Evolutionary conservation across 92 coral and sea anemone genomes (phyloP).

Genomic region (Umimayanthus kanabou): DNA sequence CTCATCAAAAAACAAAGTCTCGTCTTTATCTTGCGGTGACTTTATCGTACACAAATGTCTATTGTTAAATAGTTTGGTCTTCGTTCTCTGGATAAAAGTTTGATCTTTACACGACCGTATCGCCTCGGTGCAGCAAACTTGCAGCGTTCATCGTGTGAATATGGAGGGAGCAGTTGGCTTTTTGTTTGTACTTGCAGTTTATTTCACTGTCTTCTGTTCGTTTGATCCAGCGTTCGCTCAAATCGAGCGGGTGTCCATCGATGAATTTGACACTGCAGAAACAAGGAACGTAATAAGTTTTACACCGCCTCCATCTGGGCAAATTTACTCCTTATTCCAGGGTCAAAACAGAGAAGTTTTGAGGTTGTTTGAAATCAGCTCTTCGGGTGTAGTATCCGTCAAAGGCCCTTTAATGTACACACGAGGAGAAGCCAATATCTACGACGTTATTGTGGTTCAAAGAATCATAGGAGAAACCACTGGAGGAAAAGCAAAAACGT

Average conservation of each 20-base stretch:
- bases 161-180: conserved; percentile 21
- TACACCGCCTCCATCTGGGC: conserved; percentile 31
- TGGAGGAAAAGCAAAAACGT: conserved; percentile 59
- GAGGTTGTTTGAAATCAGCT: conserved; percentile 49
- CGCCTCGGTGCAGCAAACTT: background rate
- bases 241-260: background rate
- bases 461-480: conserved; percentile 48
- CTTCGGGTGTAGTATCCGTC: conserved; percentile 52
- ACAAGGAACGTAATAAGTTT: conserved; percentile 23
- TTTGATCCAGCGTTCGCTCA: conserved; percentile 7
- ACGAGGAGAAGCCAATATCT: conserved; percentile 53
- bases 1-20: conserved; percentile 20
- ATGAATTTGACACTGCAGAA: conserved; percentile 28
- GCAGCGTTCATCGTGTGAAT: conserved; percentile 4
- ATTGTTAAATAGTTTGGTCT: conserved; percentile 1
- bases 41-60: conserved; percentile 22
- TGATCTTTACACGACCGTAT: background rate
- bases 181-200: background rate
- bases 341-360: conserved; percentile 42
- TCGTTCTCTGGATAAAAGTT: conserved; percentile 5
- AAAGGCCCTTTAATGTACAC: conserved; percentile 39
- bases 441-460: conserved; percentile 56
- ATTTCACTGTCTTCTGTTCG: conserved; percentile 7
- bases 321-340: conserved; percentile 46
- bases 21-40: conserved; percentile 4